phyloP scores from a whole-genome alignment of 2,888 invertebrate genomes.

The Tipula unca region DNA sequence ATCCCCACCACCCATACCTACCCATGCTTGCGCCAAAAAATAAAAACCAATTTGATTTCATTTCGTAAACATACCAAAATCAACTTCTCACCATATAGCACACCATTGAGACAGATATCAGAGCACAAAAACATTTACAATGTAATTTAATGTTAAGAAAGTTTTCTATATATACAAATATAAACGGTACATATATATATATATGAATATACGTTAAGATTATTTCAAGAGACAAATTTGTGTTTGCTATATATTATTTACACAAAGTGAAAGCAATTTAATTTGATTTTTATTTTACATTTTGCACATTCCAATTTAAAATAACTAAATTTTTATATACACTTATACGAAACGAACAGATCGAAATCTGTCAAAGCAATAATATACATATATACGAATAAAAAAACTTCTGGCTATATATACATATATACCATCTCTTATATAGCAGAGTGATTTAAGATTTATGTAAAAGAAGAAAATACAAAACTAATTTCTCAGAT shows the following conservation, averaged over 20 bases:
- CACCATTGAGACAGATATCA: not conserved
- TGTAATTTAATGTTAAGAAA: not conserved
- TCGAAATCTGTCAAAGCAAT: not conserved
- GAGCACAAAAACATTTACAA: not conserved
- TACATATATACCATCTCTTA: not conserved
- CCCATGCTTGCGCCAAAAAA: too few species aligned
- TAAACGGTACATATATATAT: not conserved
- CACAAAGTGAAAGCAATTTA: slow-evolving; percentile 8
- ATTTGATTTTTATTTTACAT: not conserved
- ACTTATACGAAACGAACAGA: not conserved
- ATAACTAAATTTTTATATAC: not conserved
- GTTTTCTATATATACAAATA: not conserved
- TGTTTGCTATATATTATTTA: not conserved
- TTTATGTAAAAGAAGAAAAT: not conserved
- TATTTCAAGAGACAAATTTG: not conserved
- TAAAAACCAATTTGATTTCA: too few species aligned
- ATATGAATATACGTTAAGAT: not conserved
- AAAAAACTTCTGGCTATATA: not conserved
- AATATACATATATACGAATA: too few species aligned
- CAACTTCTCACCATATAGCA: not conserved
- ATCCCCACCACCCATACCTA: too few species aligned
- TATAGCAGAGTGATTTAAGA: not conserved
- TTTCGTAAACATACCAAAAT: not conserved
- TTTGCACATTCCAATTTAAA: slow-evolving; percentile 14
- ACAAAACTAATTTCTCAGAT: not conserved